Conservation (phyloP, 1,140 invertebrate genomes). For the Magallana gigas region DNA sequence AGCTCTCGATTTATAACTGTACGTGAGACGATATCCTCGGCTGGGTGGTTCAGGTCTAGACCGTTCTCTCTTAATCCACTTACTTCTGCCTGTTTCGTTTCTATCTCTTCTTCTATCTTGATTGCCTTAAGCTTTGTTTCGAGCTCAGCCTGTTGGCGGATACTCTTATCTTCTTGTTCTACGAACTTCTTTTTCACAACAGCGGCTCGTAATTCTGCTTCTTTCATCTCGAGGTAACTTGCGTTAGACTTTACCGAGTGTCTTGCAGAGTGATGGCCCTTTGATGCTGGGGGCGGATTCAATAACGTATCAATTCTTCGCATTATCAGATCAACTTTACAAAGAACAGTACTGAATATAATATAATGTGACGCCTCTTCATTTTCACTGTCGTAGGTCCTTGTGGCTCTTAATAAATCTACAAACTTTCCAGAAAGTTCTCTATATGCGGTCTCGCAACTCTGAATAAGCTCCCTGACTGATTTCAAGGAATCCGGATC, state of each 20-base stretch:
- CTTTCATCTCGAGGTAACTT: neutral
- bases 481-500: neutral
- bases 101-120: neutral
- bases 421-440: neutral
- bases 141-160: neutral
- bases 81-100: slow-evolving; percentile 7
- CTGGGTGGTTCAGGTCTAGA: neutral
- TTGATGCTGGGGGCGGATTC: neutral
- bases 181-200: too few species aligned
- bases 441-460: neutral
- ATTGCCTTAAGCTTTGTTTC: neutral
- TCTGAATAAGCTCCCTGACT: neutral
- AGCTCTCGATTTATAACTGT: slow-evolving; percentile 3
- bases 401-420: neutral
- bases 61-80: neutral
- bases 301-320: neutral
- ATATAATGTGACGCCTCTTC: neutral
- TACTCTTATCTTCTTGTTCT: too few species aligned
- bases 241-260: neutral
- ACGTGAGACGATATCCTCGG: neutral
- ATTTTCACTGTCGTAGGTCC: neutral
- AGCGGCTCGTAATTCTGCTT: slow-evolving; percentile 8
- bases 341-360: neutral
- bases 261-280: neutral
- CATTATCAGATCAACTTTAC: neutral